These are phyloP conservation scores for Leucopsar rothschildi DNA, from an alignment of 2,113 vertebrate genomes.

Conservation along the genomic window DNA sequence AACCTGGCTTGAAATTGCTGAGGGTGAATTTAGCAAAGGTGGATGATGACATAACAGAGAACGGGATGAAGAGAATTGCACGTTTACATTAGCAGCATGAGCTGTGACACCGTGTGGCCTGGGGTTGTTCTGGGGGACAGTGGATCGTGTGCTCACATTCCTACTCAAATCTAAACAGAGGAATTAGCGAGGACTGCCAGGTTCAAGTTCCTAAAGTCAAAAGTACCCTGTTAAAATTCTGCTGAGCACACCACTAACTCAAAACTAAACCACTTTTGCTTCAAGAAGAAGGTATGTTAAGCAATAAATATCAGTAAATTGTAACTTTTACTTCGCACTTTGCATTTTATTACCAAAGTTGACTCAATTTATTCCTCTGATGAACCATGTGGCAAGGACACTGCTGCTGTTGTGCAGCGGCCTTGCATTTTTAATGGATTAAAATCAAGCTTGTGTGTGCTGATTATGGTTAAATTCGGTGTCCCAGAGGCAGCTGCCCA, in stretches of 20 bases:
- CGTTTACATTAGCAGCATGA: neutral
- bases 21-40: neutral
- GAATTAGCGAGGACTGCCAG: neutral
- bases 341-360: neutral
- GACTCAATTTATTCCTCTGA: neutral
- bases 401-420: neutral
- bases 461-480: neutral
- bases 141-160: neutral
- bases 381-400: neutral
- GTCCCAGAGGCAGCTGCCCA: neutral
- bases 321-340: neutral
- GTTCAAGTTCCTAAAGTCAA: neutral
- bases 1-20: neutral
- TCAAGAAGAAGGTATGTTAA: neutral
- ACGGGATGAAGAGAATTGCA: neutral
- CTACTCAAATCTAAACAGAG: neutral
- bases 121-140: no score
- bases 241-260: neutral
- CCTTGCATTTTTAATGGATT: neutral
- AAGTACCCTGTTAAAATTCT: neutral
- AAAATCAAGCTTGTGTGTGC: neutral
- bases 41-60: neutral
- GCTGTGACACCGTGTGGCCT: rapidly evolving
- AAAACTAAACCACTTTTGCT: neutral
- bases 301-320: neutral